Base-by-base conservation (phyloP, 23 tunicate species). In the Oikopleura dioica region DNA sequence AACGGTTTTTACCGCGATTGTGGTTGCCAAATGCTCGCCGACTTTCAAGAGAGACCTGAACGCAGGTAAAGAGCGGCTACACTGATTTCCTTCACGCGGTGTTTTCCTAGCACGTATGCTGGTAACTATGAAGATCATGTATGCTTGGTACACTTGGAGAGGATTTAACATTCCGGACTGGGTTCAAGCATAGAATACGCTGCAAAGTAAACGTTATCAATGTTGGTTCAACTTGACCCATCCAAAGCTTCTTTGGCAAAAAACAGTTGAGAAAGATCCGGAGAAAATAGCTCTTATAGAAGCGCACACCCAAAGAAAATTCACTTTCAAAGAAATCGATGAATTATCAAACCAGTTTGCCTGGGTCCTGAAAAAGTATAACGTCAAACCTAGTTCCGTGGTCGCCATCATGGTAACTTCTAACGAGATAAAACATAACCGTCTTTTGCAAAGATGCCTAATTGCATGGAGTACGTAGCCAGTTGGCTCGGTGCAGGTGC, bases 401-500 rank as follows among this genome's bases (percentile, higher is more conserved):
- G n/a, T n/a, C n/a, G n/a, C n/a, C n/a, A n/a, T n/a, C n/a, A n/a
- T n/a, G n/a, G n/a, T n/a, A n/a, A 44, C 21, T 44, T 44, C 21
- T 44, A 21, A 44, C 55, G 9, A 21, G 21, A 44, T 44, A 44
- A 9, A 44, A 44, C 21, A 9, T 44, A 21, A 44, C 55, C 55
- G n/a, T n/a, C n/a, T n/a, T n/a, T n/a, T 21, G 55, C 21, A 44
- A 9, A 16, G 33, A 12, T 12, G 72, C 72, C 72, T 2, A 63
- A 63, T 63, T 63, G 72, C 33, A 63, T 63, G 72, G 72, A 63
- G 33, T 63, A 63, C 26, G 33, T 63, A 2, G 72, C 72, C 4
- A 12, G 16, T 63, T 63, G 72, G 72, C 72, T 63, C 5, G 72
- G 72, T 28, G 72, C 72, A 28, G n/a, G n/a, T n/a, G n/a, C n/a